phyloP scores from a whole-genome alignment of 2,888 invertebrate genomes.

The Melitaea athalia region DNA sequence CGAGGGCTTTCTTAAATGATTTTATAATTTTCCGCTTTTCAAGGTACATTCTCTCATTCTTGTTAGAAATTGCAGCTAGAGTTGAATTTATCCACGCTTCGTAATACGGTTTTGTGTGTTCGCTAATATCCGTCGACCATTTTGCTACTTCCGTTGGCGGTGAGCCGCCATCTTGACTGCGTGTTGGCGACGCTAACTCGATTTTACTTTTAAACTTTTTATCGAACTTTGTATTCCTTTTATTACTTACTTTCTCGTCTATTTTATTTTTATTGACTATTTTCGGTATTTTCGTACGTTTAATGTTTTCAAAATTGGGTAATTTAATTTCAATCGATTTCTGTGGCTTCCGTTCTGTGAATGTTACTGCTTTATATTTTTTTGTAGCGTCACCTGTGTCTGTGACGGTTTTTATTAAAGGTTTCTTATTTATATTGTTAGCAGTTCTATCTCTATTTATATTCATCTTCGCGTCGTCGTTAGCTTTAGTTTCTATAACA shows the following conservation, averaged over 20 bases:
- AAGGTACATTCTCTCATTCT: constrained; percentile 46
- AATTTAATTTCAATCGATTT: constrained; percentile 52
- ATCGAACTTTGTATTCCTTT: constrained; percentile 32
- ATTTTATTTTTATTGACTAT: not conserved
- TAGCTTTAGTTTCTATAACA: not conserved
- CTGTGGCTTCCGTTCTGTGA: constrained; percentile 49
- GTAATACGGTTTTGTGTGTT: constrained; percentile 65
- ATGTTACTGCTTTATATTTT: constrained; percentile 60
- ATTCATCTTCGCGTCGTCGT: not conserved
- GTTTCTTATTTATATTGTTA: constrained; percentile 28
- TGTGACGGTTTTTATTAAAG: constrained; percentile 54
- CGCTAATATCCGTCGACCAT: constrained; percentile 58
- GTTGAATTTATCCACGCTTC: constrained; percentile 71
- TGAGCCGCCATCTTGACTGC: constrained; percentile 35
- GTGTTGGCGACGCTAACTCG: constrained; percentile 33
- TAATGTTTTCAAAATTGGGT: constrained; percentile 40
- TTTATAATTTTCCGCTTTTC: constrained; percentile 47
- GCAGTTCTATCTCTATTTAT: not conserved
- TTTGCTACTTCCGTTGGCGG: constrained; percentile 64
- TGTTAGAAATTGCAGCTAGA: constrained; percentile 55
- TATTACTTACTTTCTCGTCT: constrained; percentile 1
- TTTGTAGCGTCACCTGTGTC: constrained; percentile 46
- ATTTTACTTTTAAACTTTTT: constrained; percentile 17
- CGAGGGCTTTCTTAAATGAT: constrained; percentile 46
- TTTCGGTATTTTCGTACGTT: constrained; percentile 37